Base-by-base conservation (phyloP, 2,797 vertebrate genomes). In the Cephalopachus bancanus region DNA sequence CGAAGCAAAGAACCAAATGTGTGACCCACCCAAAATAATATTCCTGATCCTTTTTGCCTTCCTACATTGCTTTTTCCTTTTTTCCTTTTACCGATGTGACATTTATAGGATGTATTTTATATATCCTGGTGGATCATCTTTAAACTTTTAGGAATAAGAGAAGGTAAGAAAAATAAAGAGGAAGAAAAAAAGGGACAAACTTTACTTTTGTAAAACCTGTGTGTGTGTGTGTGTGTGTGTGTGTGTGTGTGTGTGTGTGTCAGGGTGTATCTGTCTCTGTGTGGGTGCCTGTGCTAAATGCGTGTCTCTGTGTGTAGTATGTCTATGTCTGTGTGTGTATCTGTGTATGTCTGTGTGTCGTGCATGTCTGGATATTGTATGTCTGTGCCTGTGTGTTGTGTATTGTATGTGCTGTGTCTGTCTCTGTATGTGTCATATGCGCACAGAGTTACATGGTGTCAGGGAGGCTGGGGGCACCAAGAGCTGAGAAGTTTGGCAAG, bases 111-210 rank as follows among this genome's bases (percentile, higher is more conserved):
- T 51, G 51, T 3, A 44, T 22, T 62, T 30, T 55, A 49, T 78
- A 60, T 49, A 85, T 33, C 8, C 71, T 51, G 22, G 26, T 51
- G 30, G 84, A 44, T 17, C 62, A 87, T 55, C 71, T 76, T 87
- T 44, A 91, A 37, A 57, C 72, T 76, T 81, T 90, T 51, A 69
- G 78, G 71, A 75, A 59, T 59, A 93, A 83, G 30, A 59, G 53
- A 93, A 83, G 30, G 72, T 53, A 69, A 67, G 55, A 75, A 92
- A 86, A 94, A 44, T 7, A 74, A 64, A 71, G 75, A 16, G 14
- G 33, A 60, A 93, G 44, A 53, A 44, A 72, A n/a, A 24, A 79
- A 33, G 28, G 59, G 33, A n/a, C 2, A 5, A 72, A 57, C 44
- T 95, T 79, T 37, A 10, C 44, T 37, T 24, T 74, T 10, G 74